These are phyloP conservation scores for Blastobasis lacticolella DNA, from an alignment of 2,888 invertebrate species.

Conservation along the genomic window DNA sequence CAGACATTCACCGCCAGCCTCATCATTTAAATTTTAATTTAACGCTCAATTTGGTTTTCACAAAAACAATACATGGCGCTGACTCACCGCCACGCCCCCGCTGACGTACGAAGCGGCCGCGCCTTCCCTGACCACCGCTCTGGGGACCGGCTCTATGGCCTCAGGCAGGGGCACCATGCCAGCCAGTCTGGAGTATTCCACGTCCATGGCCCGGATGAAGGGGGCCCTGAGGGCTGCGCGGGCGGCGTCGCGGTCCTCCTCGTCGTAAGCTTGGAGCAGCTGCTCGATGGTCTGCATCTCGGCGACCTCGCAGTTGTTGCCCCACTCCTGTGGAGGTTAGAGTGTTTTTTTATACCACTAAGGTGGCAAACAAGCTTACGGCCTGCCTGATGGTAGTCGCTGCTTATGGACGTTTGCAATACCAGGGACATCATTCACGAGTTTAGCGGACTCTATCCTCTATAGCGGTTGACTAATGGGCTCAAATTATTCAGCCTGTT, in stretches of 20 bases:
- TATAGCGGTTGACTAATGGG: no score
- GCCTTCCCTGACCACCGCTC: constrained; percentile 77
- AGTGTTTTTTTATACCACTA: no score
- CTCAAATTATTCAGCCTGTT: no score
- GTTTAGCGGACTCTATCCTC: no score
- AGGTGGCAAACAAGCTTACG: no score
- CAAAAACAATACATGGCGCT: no score
- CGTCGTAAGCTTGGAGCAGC: constrained; percentile 87
- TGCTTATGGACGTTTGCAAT: no score
- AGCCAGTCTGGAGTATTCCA: constrained; percentile 84
- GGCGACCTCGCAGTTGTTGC: constrained; percentile 88
- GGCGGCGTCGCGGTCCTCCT: constrained; percentile 89
- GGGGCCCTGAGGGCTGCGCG: constrained; percentile 82
- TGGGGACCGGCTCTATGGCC: constrained; percentile 61
- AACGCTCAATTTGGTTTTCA: no score
- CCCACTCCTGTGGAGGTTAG: constrained; percentile 76
- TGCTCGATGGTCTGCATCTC: constrained; percentile 87
- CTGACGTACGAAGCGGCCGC: constrained; percentile 79
- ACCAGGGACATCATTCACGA: no score
- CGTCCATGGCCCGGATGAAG: constrained; percentile 94
- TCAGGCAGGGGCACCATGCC: constrained; percentile 44
- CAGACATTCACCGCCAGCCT: no score
- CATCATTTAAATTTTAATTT: no score
- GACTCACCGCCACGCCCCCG: constrained; percentile 17
- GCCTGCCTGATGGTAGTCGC: no score